Base-by-base conservation (phyloP, 64 coral and sea anemone genomes). In the Orbicella faveolata region DNA sequence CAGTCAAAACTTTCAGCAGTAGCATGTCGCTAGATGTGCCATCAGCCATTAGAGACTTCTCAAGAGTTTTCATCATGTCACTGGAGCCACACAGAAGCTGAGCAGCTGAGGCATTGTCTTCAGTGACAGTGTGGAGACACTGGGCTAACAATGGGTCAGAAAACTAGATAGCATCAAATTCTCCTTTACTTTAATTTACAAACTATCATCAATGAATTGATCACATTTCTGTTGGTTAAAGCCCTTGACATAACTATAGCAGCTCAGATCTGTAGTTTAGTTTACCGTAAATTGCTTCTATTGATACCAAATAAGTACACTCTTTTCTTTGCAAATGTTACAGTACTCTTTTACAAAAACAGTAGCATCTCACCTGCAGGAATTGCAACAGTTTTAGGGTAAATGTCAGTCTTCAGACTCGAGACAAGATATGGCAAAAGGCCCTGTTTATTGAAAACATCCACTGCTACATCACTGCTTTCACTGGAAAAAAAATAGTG, bases 51-150 rank as follows among this genome's bases (percentile, higher is more conserved):
- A 96, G 79, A 66, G 92, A 74, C 19, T 90, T 88, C 69, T 96
- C 95, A 18, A 96, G 87, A 55, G 74, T 88, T 35, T 96, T 96
- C 95, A 96, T 96, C 15, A 94, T 76, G 26, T 84, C 61, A 74
- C 92, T 94, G 55, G 70, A 90, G 75, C 92, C 88, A 94, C 95
- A 91, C 9, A 96, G 88, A 16, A 57, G 54, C 17, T 96, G 95
- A 75, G 95, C 88, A 57, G 95, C 95, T 59, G 36, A 17, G 2
- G 35, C 26, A 59, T 96, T 96, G 83, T 96, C 92, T 87, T 96
- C 95, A 77, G 95, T 96, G 44, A 96, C 95, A 37, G 95, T 96
- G 25, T 96, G 95, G 62, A 96, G 88, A 65, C 92, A 96, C 65
- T 96, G 95, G 36, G 95, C 95, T 96, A 68, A 64, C 9, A 18